These are phyloP conservation scores for Microdon myrmicae DNA, from an alignment of 2,888 invertebrate species.

Conservation along the genomic window DNA sequence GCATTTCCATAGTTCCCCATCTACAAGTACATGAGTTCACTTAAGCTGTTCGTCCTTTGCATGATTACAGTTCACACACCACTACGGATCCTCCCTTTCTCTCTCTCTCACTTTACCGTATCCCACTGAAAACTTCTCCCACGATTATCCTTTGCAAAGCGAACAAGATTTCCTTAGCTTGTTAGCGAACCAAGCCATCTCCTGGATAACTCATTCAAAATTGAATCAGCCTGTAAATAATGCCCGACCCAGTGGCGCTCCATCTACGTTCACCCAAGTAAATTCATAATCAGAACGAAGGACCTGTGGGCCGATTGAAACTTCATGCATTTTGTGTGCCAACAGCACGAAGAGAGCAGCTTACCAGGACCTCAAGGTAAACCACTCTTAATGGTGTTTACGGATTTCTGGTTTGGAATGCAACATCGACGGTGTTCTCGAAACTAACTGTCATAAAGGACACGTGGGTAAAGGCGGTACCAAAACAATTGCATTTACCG, in stretches of 20 bases:
- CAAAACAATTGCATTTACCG: not conserved
- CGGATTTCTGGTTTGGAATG: constrained; percentile 18
- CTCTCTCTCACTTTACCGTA: not conserved
- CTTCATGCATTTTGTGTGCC: constrained; percentile 13
- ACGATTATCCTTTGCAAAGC: constrained; percentile 33
- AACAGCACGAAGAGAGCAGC: no score
- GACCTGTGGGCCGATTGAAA: constrained; percentile 1
- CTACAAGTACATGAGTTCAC: constrained; percentile 18
- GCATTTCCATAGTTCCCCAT: constrained; percentile 1
- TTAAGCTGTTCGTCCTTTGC: constrained; percentile 19
- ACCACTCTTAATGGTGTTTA: constrained; percentile 44
- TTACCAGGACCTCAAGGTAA: constrained; percentile 10
- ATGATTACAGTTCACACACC: constrained; percentile 18
- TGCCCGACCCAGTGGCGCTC: constrained; percentile 27
- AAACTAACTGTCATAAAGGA: constrained; percentile 43
- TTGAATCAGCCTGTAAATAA: constrained; percentile 48
- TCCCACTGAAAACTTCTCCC: constrained; percentile 26
- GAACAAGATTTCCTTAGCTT: constrained; percentile 31
- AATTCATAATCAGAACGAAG: constrained; percentile 41
- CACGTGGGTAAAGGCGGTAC: constrained; percentile 29
- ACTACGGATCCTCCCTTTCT: not conserved
- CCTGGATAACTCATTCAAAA: constrained; percentile 43
- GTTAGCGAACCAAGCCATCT: constrained; percentile 25
- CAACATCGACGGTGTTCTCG: constrained; percentile 29
- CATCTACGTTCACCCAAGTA: constrained; percentile 20